phyloP scores from a whole-genome alignment of 2,888 invertebrate species.

The Campoplex nolae region DNA sequence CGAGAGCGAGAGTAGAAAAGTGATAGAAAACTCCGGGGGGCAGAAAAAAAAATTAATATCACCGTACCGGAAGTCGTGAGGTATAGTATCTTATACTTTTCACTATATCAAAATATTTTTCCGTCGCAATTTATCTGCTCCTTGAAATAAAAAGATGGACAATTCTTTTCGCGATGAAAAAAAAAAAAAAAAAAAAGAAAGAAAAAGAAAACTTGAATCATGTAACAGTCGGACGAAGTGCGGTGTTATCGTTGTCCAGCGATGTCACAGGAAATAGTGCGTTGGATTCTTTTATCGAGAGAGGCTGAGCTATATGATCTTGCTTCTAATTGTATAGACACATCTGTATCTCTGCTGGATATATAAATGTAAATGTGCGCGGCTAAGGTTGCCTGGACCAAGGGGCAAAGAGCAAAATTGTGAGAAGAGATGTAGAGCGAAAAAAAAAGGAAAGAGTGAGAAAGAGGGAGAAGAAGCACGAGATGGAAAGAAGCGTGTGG shows the following conservation, averaged over 20 bases:
- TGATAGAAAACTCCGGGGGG: constrained; percentile 23
- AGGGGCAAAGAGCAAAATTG: constrained; percentile 39
- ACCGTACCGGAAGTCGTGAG: constrained; percentile 39
- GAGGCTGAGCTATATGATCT: constrained; percentile 73
- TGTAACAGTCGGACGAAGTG: not conserved
- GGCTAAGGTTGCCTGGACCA: constrained; percentile 29
- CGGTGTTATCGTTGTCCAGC: not conserved
- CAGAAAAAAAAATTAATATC: constrained; percentile 63
- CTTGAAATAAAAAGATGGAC: not conserved
- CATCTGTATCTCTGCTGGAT: too few species aligned
- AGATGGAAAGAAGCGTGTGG: constrained; percentile 59
- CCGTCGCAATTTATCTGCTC: not conserved
- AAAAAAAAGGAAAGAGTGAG: constrained; percentile 16
- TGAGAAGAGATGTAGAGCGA: not conserved
- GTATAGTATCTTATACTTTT: constrained; percentile 26
- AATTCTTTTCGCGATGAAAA: too few species aligned
- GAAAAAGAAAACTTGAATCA: not conserved
- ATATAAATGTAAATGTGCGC: not conserved
- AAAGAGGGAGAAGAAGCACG: constrained; percentile 34
- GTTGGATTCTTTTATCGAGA: constrained; percentile 73
- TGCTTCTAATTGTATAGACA: constrained; percentile 1
- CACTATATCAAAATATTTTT: not conserved
- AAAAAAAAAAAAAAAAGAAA: too few species aligned
- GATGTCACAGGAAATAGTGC: constrained; percentile 22
- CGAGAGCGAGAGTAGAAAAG: constrained; percentile 2